phyloP scores from a whole-genome alignment of 2,113 vertebrate species.

The Castor canadensis region DNA sequence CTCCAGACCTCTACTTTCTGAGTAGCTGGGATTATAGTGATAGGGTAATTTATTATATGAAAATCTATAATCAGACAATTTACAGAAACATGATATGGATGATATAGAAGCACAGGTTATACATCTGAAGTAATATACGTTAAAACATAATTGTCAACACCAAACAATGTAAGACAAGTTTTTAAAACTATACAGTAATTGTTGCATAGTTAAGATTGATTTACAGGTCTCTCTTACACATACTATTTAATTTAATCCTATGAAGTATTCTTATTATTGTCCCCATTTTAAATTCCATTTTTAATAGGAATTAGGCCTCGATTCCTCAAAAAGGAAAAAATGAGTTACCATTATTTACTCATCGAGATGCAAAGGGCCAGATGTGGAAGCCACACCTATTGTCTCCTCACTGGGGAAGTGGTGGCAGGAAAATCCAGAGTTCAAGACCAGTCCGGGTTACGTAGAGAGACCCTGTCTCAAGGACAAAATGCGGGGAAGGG shows the following conservation, averaged over 20 bases:
- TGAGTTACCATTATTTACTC: not conserved
- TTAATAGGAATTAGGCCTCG: not conserved
- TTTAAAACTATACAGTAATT: not conserved
- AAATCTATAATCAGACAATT: not conserved
- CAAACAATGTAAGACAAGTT: not conserved
- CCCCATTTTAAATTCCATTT: not conserved
- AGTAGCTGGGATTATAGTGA: too few relatives aligned
- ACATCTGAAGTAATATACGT: not conserved
- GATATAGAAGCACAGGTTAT: not conserved
- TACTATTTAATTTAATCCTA: not conserved
- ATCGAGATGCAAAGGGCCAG: too few relatives aligned
- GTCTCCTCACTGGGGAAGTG: too few relatives aligned
- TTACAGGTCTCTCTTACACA: not conserved
- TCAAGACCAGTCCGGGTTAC: too few relatives aligned
- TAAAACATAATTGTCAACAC: not conserved
- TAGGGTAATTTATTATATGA: not conserved
- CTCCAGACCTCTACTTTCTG: too few relatives aligned
- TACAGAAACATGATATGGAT: not conserved
- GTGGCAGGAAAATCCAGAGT: too few relatives aligned
- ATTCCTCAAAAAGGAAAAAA: not conserved
- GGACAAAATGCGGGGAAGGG: too few relatives aligned
- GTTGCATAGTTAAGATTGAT: not conserved
- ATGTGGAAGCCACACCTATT: too few relatives aligned
- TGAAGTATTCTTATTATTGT: not conserved
- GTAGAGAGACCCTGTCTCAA: too few relatives aligned